Conservation (phyloP, 2,888 invertebrate genomes). For the Epistrophe eligans region DNA sequence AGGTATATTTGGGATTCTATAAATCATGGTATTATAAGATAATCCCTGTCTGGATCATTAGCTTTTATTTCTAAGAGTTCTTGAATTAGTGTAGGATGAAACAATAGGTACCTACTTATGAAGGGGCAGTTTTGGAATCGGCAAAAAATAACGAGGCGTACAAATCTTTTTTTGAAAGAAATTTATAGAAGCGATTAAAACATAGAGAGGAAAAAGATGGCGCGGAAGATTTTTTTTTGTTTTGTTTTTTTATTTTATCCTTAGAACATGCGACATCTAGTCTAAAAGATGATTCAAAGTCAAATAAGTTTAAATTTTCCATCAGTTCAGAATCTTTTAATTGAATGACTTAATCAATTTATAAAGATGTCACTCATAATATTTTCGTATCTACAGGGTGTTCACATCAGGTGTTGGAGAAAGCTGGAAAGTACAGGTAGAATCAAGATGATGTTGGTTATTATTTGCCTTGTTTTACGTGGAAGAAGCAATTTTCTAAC, state of each 20-base stretch:
- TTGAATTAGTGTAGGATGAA: conserved; percentile 6
- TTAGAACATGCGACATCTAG: neutral
- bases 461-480: too few relatives aligned
- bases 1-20: conserved; percentile 36
- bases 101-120: neutral
- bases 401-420: too few relatives aligned
- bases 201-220: neutral
- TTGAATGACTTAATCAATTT: too few relatives aligned
- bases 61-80: conserved; percentile 27
- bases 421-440: too few relatives aligned
- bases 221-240: neutral
- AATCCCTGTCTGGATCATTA: conserved; percentile 63
- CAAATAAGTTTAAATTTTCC: neutral
- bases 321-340: neutral
- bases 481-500: too few relatives aligned
- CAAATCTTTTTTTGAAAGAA: neutral
- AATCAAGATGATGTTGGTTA: too few relatives aligned
- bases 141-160: conserved; percentile 19
- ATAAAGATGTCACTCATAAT: too few relatives aligned
- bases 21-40: conserved; percentile 64
- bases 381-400: too few relatives aligned
- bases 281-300: too few relatives aligned
- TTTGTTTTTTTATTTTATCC: neutral
- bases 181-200: neutral
- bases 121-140: neutral